Base-by-base conservation (phyloP, 2,113 vertebrate genomes). In the Labeo rohita region DNA sequence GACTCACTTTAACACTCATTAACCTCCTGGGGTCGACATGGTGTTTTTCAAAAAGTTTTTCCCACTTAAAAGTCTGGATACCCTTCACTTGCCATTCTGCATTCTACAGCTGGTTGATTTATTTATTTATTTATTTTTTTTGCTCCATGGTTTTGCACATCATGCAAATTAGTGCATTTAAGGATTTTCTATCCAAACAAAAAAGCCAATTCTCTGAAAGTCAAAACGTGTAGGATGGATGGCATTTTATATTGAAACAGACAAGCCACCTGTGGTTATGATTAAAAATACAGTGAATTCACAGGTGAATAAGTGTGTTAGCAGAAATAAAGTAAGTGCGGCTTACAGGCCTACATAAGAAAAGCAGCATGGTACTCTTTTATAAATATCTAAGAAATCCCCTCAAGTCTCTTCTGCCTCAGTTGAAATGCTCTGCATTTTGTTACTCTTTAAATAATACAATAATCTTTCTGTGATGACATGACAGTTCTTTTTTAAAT, bases 331-430 rank as follows among this genome's bases (percentile, higher is more conserved):
- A 75, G 73, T 49, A 50, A 50, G 73, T 23, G 45, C 1, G 1
- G n/a, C 11, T 75, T 50, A 49, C 43, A 8, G 21, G 11, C 45
- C 16, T 45, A 43, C 8, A 72, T 45, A 11, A 72, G 39, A 45
- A 13, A 21, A 49, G 72, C 45, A 49, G 21, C 21, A 23, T 0
- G 6, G 3, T 47, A 49, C 72, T 47, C 21, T 8, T n/a, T 74
- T 23, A 75, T 75, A 75, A 75, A 74, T 28, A 74, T 49, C 72
- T 10, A 74, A 74, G 72, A 74, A 74, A 15, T 45, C 9, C 63
- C n/a, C 63, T 66, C n/a, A 66, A 6, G 63, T 66, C 45, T 75
- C 21, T 23, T 74, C 45, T 49, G 72, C 72, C 34, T 68, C 65
- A 36, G 65, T 13, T 68, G 23, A 66, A 66, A 68, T 68, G 12